A percentile compares a stretch with the other conserved stretches of the same genome.
Conservation (phyloP, 1,140 invertebrate genomes). For the Ceratitis capitata region DNA sequence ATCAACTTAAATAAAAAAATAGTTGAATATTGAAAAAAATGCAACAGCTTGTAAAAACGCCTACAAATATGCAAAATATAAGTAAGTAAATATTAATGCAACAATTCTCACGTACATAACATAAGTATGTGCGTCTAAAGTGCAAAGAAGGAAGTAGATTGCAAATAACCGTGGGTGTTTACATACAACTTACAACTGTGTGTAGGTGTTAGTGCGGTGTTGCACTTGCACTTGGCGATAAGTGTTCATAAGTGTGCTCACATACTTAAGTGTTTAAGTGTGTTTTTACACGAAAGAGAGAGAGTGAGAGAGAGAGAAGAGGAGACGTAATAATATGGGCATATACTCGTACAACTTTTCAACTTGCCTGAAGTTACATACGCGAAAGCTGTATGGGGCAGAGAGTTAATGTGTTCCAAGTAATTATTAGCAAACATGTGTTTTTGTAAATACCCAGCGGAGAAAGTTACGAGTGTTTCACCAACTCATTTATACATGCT, state of each 20-base stretch:
- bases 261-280: slow-evolving; percentile 15
- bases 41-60: not conserved
- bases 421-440: slow-evolving; percentile 27
- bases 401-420: slow-evolving; percentile 7
- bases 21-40: no score
- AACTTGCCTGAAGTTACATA: not conserved
- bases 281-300: not conserved
- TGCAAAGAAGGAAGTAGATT: not conserved
- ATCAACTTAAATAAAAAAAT: no score
- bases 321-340: not conserved
- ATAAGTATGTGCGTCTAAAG: not conserved
- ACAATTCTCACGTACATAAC: not conserved
- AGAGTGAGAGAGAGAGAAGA: not conserved
- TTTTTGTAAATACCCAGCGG: not conserved
- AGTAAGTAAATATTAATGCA: not conserved
- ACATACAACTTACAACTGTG: no score
- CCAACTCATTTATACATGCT: no score
- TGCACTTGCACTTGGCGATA: slow-evolving; percentile 32
- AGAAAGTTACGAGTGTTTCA: no score
- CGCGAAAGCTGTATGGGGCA: not conserved
- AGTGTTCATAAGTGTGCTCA: slow-evolving; percentile 13
- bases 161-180: not conserved
- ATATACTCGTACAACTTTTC: no score
- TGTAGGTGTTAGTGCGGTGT: not conserved
- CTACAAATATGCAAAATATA: slow-evolving; percentile 1